phyloP scores from a whole-genome alignment of 2,888 invertebrate genomes.

The Ichneumon xanthorius region DNA sequence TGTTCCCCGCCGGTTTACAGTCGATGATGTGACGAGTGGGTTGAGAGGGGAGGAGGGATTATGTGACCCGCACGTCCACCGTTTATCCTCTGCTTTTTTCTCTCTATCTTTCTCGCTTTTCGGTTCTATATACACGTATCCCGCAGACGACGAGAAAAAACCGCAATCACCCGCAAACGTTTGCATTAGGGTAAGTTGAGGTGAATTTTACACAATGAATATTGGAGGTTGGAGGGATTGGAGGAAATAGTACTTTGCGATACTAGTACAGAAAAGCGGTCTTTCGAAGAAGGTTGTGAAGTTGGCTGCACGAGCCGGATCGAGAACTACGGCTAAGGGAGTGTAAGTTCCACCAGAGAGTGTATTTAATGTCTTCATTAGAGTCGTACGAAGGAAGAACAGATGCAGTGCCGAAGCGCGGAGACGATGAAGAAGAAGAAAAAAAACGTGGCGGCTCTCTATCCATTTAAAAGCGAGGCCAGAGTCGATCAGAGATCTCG shows the following conservation, averaged over 20 bases:
- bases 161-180: conserved; percentile 1
- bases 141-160: not conserved
- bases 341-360: conserved; percentile 13
- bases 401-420: conserved; percentile 32
- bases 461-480: conserved; percentile 60
- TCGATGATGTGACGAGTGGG: conserved; percentile 39
- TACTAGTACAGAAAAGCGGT: no score
- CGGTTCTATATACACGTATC: not conserved
- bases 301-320: no score
- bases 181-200: not conserved
- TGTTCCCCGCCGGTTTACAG: conserved; percentile 30
- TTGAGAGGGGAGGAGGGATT: not conserved
- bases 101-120: conserved; percentile 27
- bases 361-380: conserved; percentile 65
- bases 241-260: no score
- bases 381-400: conserved; percentile 38
- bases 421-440: conserved; percentile 1
- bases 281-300: no score
- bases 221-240: not conserved
- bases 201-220: not conserved
- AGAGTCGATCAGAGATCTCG: conserved; percentile 51
- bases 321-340: no score
- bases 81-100: conserved; percentile 9
- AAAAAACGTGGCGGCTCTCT: conserved; percentile 34
- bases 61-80: conserved; percentile 26